phyloP scores from a whole-genome alignment of 2,888 invertebrate species.

The Himalopsyche anomala region DNA sequence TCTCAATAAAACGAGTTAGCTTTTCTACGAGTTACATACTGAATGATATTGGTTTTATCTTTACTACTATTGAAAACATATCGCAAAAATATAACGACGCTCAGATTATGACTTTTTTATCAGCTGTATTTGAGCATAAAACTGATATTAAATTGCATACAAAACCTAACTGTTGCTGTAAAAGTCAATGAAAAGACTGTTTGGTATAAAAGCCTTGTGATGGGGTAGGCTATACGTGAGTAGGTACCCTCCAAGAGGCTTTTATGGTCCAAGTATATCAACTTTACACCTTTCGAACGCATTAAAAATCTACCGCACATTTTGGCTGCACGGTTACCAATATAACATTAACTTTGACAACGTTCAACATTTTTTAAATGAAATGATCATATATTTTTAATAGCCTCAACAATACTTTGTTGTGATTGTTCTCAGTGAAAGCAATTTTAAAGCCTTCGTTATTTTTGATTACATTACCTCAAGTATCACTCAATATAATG shows the following conservation, averaged over 20 bases:
- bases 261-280: constrained; percentile 51
- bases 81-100: constrained; percentile 4
- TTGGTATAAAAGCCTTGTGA: constrained; percentile 31
- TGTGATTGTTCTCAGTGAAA: too few relatives aligned
- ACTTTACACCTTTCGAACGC: constrained; percentile 51
- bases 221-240: neutral
- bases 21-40: neutral
- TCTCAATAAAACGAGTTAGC: neutral
- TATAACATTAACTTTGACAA: constrained; percentile 37
- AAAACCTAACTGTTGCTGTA: constrained; percentile 59
- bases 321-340: constrained; percentile 38
- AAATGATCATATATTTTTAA: too few relatives aligned
- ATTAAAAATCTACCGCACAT: constrained; percentile 52
- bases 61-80: constrained; percentile 17
- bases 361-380: neutral
- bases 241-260: constrained; percentile 22
- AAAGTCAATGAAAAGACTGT: constrained; percentile 59
- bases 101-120: constrained; percentile 39
- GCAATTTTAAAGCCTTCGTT: too few relatives aligned
- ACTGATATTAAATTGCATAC: constrained; percentile 59
- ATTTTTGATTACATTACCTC: too few relatives aligned
- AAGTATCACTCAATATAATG: too few relatives aligned
- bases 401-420: too few relatives aligned
- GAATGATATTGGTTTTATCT: constrained; percentile 10
- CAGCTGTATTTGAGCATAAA: constrained; percentile 57